Conservation (phyloP, 2,888 invertebrate genomes). For the Drosophila emarginata region DNA sequence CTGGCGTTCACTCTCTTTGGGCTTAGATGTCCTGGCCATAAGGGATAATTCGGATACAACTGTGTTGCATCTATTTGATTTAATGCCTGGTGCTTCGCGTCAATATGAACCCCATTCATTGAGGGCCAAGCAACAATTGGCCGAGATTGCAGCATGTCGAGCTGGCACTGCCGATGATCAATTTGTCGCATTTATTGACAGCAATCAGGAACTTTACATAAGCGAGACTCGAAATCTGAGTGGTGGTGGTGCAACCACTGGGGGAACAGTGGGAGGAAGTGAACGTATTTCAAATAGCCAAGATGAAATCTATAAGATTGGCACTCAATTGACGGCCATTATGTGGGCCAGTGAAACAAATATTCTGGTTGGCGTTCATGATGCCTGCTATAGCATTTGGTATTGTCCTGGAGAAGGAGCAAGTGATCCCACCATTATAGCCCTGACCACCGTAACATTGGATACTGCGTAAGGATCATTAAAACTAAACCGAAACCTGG, state of each 20-base stretch:
- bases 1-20: constrained; percentile 89
- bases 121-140: constrained; percentile 86
- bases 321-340: constrained; percentile 83
- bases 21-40: constrained; percentile 93
- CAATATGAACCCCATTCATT: constrained; percentile 89
- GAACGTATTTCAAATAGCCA: constrained; percentile 34
- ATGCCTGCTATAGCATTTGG: constrained; percentile 91
- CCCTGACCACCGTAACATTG: constrained; percentile 84
- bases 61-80: constrained; percentile 93
- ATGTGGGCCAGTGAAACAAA: constrained; percentile 89
- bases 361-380: constrained; percentile 90
- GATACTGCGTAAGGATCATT: constrained; percentile 82
- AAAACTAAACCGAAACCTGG: background rate
- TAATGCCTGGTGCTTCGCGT: constrained; percentile 83
- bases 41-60: constrained; percentile 93
- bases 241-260: constrained; percentile 18
- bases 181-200: constrained; percentile 93
- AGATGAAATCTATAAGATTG: constrained; percentile 81
- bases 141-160: constrained; percentile 92
- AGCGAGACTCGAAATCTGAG: constrained; percentile 84
- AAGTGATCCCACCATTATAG: constrained; percentile 88
- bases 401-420: constrained; percentile 89
- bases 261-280: background rate
- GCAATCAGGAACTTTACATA: constrained; percentile 93
- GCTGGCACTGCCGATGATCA: constrained; percentile 91